Evolutionary conservation across 2,113 vertebrate species (phyloP).

Genomic region (Pseudorectes ferrugineus): DNA sequence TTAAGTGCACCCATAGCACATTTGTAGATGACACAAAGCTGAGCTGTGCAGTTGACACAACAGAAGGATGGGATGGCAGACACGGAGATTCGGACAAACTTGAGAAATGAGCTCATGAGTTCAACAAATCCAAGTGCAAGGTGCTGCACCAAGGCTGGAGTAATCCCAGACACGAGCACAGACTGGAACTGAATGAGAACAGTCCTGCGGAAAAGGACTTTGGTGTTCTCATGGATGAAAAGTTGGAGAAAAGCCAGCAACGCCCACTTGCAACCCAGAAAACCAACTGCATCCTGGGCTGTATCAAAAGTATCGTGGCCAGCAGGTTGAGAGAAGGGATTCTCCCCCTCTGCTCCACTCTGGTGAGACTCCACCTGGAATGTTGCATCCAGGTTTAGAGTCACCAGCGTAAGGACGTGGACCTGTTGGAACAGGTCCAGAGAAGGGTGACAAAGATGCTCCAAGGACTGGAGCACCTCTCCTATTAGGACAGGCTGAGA

Average conservation of each 20-base stretch:
- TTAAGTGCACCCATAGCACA: neutral
- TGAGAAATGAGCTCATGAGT: neutral
- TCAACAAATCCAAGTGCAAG: neutral
- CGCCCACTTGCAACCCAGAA: neutral
- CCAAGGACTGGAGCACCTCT: neutral
- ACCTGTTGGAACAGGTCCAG: neutral
- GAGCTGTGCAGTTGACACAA: neutral
- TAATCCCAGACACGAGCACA: accelerated
- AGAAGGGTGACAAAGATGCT: neutral
- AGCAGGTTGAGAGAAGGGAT: neutral
- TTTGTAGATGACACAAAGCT: neutral
- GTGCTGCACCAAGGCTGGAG: neutral
- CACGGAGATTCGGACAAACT: neutral
- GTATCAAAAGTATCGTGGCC: neutral
- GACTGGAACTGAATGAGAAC: neutral
- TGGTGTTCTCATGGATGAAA: accelerated
- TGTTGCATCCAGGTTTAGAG: neutral
- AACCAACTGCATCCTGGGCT: neutral
- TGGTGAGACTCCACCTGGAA: neutral
- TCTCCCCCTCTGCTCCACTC: neutral
- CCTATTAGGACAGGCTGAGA: neutral
- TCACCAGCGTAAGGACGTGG: neutral
- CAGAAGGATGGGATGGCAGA: neutral
- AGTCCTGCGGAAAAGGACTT: neutral
- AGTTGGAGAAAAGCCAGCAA: neutral